Base-by-base conservation (phyloP, 92 coral and sea anemone species). In the Siderastrea radians region DNA sequence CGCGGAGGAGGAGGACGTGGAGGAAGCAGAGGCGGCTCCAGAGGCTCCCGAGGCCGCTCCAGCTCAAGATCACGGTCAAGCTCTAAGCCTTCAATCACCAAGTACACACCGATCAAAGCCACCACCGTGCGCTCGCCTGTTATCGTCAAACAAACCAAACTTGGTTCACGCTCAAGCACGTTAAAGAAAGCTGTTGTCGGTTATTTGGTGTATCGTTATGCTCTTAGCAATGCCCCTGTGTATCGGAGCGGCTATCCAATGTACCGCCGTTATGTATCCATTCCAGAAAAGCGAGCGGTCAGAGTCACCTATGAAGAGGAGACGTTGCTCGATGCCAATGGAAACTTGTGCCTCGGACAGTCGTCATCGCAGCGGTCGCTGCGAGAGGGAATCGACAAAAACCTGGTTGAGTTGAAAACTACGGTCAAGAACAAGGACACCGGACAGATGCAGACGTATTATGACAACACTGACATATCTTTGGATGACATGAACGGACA, bases 161-260 rank as follows among this genome's bases (percentile, higher is more conserved):
- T 43, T n/a, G 89, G 89, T 11, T 85, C 77, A 1, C 83, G 84
- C 54, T 75, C 76, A 49, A 15, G 57, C 52, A 44, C 67, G n/a
- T 77, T 85, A 19, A 85, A 65, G 15, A 76, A 15, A 55, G 84
- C 46, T 46, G 43, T 76, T 3, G 17, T 68, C 16, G 89, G 55
- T 17, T 85, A 85, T 44, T 2, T 77, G 6, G 67, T 77, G 49
- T 26, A 47, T 45, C 59, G 67, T 13, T 85, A 77, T 38, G 19
- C 3, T 53, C 47, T 85, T 4, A 51, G 76, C 48, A 66, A 19
- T 15, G 89, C 89, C 68, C 83, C 83, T 8, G 77, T 85, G 46
- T 85, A 85, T 19, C 66, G 89, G 14, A 43, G 54, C 13, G 89
- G 84, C 9, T 85, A 85, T 77, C 83, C 89, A 1, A 67, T 85